A percentile compares a stretch with the other conserved stretches of the same genome.
These are phyloP conservation scores for Sesia bembeciformis DNA, from an alignment of 2,888 invertebrate genomes.

Conservation along the genomic window DNA sequence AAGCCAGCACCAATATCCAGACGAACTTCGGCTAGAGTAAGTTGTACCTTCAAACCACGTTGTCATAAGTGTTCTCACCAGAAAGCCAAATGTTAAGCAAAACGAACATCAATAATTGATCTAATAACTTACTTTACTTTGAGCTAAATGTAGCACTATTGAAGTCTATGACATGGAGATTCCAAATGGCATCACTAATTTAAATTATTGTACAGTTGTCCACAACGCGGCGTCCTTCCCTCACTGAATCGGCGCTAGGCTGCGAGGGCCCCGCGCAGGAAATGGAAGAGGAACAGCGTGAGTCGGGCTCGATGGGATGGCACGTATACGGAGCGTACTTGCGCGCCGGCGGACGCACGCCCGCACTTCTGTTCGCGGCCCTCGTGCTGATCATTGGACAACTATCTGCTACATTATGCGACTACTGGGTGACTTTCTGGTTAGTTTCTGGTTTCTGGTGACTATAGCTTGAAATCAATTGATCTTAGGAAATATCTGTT, in stretches of 20 bases:
- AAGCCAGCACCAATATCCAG: constrained; percentile 47
- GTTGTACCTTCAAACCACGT: constrained; percentile 6
- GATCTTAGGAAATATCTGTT: too few relatives aligned
- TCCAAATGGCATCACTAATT: too few relatives aligned
- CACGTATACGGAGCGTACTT: constrained; percentile 78
- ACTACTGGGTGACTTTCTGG: constrained; percentile 87
- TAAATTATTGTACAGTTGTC: constrained; percentile 27
- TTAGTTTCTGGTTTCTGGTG: too few relatives aligned
- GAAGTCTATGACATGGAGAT: too few relatives aligned
- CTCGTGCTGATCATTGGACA: constrained; percentile 77
- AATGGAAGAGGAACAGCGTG: constrained; percentile 76
- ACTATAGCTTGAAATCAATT: too few relatives aligned
- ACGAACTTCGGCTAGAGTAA: constrained; percentile 56
- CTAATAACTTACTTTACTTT: too few relatives aligned
- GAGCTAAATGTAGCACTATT: too few relatives aligned
- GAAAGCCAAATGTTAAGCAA: too few relatives aligned
- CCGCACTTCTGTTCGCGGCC: constrained; percentile 64
- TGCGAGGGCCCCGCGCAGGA: constrained; percentile 63
- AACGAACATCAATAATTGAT: too few relatives aligned
- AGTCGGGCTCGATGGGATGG: constrained; percentile 78
- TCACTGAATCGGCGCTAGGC: constrained; percentile 60
- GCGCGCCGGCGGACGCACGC: constrained; percentile 71
- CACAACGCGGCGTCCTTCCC: constrained; percentile 56
- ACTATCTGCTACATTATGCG: constrained; percentile 79
- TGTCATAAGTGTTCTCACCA: too few relatives aligned